Conservation (phyloP, 2,113 vertebrate genomes). For the Pantherophis guttatus region DNA sequence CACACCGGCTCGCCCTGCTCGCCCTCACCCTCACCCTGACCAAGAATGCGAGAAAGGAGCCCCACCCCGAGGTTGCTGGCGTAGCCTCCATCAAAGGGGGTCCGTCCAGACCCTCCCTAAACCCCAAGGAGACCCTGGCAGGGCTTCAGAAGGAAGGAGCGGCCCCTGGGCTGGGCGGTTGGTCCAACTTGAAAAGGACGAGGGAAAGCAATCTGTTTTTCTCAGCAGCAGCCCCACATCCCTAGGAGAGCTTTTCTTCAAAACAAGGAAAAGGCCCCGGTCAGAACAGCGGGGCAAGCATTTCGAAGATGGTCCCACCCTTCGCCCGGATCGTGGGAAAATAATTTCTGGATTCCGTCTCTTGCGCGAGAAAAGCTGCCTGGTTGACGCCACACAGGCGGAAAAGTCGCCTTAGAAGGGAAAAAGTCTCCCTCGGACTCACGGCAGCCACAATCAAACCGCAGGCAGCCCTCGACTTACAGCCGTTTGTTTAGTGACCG, state of each 20-base stretch:
- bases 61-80: neutral
- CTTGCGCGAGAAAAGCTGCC: neutral
- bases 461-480: no score
- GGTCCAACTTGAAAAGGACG: neutral
- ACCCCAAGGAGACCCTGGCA: neutral
- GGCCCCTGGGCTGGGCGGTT: rapidly evolving
- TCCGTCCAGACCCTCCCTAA: neutral
- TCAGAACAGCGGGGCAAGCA: neutral
- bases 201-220: neutral
- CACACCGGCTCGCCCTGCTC: neutral
- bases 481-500: no score
- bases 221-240: neutral
- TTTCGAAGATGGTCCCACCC: neutral
- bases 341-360: neutral
- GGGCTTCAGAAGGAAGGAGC: neutral
- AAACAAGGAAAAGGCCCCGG: neutral
- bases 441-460: neutral
- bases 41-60: neutral
- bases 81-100: neutral
- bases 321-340: neutral
- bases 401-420: neutral
- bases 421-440: neutral
- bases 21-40: neutral
- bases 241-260: neutral
- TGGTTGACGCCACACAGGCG: neutral